A percentile compares a stretch with the other conserved stretches of the same genome.
Evolutionary conservation across 2,113 vertebrate genomes (phyloP).

Genomic region (Coryphaenoides rupestris): DNA sequence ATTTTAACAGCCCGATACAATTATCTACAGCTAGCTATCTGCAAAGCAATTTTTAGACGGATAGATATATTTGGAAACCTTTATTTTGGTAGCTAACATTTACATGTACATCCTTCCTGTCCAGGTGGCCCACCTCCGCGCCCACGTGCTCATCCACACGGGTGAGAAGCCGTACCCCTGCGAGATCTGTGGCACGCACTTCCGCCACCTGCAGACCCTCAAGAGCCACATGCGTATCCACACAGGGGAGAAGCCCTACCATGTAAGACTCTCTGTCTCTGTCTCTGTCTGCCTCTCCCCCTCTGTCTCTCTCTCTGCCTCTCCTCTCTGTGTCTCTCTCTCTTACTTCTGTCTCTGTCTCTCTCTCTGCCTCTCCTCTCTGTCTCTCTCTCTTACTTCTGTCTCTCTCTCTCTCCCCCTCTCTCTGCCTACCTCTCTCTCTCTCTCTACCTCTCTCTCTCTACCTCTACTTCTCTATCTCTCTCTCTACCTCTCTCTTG

Average conservation of each 20-base stretch:
- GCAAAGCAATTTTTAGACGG: no score
- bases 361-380: no score
- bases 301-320: no score
- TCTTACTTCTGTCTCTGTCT: no score
- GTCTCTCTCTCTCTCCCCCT: not conserved
- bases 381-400: not conserved
- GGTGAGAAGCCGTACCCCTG: constrained; percentile 97
- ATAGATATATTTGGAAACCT: not conserved
- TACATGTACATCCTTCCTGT: not conserved
- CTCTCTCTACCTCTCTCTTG: not conserved
- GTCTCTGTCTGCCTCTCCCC: no score
- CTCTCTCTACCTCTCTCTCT: not conserved
- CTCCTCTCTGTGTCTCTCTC: no score
- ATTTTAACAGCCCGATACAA: no score
- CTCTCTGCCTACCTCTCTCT: no score
- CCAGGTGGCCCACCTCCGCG: constrained; percentile 94
- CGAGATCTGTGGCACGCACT: constrained; percentile 92
- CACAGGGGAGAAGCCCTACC: constrained; percentile 96
- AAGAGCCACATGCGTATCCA: constrained; percentile 98
- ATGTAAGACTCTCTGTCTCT: constrained; percentile 74
- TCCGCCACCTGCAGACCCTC: constrained; percentile 93
- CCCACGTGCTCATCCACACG: constrained; percentile 93
- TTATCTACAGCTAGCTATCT: no score
- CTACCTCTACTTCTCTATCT: not conserved
- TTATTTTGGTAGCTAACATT: not conserved